A percentile compares a stretch with the other conserved stretches of the same genome.
Evolutionary conservation across 2,113 vertebrate species (phyloP).

Genomic region (Oostethus manadensis): DNA sequence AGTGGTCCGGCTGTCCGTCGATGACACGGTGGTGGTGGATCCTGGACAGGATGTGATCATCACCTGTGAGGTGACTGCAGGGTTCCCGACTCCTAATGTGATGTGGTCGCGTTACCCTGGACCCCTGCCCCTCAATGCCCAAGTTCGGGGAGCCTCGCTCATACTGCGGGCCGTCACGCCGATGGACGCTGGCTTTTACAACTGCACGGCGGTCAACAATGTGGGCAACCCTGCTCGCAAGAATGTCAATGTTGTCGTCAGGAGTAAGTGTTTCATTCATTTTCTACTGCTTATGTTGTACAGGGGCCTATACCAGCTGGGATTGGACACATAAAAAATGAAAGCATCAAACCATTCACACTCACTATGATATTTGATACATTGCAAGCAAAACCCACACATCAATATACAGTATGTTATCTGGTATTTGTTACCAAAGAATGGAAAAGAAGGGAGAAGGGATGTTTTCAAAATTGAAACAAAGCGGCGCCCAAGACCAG

Average conservation of each 20-base stretch:
- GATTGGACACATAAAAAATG: too few species aligned
- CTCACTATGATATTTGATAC: too few species aligned
- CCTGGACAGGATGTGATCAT: slow-evolving; percentile 86
- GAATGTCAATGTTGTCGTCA: slow-evolving; percentile 87
- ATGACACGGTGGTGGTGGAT: slow-evolving; percentile 91
- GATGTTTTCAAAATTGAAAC: too few species aligned
- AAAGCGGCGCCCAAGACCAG: too few species aligned
- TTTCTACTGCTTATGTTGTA: neutral
- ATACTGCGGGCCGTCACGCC: slow-evolving; percentile 78
- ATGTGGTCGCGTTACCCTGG: slow-evolving; percentile 85
- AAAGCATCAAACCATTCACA: too few species aligned
- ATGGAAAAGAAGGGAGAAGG: too few species aligned
- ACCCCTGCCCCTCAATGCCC: slow-evolving; percentile 77
- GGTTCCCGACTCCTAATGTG: slow-evolving; percentile 83
- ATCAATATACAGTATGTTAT: too few species aligned
- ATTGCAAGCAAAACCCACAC: too few species aligned
- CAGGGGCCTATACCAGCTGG: too few species aligned
- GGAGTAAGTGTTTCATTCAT: slow-evolving; percentile 63
- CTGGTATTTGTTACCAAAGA: too few species aligned
- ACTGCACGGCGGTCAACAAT: slow-evolving; percentile 92
- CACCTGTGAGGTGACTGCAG: slow-evolving; percentile 82
- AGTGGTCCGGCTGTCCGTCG: slow-evolving; percentile 73
- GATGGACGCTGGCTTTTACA: slow-evolving; percentile 87
- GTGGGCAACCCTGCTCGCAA: slow-evolving; percentile 96
- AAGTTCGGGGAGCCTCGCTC: slow-evolving; percentile 77